phyloP scores from a whole-genome alignment of 2,797 vertebrate genomes.

The Phalloptychus januarius region DNA sequence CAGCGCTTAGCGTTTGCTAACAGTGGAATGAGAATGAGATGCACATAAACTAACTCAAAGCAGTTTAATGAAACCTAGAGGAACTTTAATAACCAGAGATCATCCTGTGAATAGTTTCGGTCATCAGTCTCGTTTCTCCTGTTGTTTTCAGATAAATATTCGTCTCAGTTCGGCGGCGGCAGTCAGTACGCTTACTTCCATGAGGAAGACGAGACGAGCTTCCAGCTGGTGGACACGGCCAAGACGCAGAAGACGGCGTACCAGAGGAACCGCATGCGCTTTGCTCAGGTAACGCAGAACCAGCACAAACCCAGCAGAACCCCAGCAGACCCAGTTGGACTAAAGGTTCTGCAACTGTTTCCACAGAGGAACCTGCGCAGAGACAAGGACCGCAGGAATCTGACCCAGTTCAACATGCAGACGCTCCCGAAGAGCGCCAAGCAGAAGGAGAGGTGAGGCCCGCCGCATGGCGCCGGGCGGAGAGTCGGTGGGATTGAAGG shows the following conservation, averaged over 20 bases:
- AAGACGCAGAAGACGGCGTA: slow-evolving; percentile 97
- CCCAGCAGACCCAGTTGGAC: background rate
- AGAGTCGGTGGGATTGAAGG: too few species aligned
- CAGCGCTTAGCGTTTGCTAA: too few species aligned
- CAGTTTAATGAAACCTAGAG: too few species aligned
- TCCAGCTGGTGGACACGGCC: slow-evolving; percentile 97
- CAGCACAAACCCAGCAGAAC: too few species aligned
- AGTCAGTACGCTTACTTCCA: slow-evolving; percentile 99
- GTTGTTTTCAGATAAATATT: slow-evolving; percentile 90
- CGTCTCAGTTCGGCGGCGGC: slow-evolving; percentile 96
- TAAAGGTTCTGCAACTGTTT: background rate
- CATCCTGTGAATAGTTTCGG: too few species aligned
- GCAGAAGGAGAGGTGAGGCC: slow-evolving; percentile 94
- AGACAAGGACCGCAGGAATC: slow-evolving; percentile 95
- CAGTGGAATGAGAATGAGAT: too few species aligned
- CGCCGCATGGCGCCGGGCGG: too few species aligned
- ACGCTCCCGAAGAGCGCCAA: slow-evolving; percentile 98
- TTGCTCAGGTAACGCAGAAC: slow-evolving; percentile 88
- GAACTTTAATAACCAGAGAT: too few species aligned
- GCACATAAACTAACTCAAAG: too few species aligned
- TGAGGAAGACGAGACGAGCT: slow-evolving; percentile 96
- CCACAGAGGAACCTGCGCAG: slow-evolving; percentile 92
- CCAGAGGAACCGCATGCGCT: slow-evolving; percentile 98
- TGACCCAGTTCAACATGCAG: slow-evolving; percentile 98
- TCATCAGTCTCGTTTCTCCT: background rate